These are phyloP conservation scores for Drosophila bifasciata DNA, from an alignment of 1,140 invertebrate genomes.

Conservation along the genomic window DNA sequence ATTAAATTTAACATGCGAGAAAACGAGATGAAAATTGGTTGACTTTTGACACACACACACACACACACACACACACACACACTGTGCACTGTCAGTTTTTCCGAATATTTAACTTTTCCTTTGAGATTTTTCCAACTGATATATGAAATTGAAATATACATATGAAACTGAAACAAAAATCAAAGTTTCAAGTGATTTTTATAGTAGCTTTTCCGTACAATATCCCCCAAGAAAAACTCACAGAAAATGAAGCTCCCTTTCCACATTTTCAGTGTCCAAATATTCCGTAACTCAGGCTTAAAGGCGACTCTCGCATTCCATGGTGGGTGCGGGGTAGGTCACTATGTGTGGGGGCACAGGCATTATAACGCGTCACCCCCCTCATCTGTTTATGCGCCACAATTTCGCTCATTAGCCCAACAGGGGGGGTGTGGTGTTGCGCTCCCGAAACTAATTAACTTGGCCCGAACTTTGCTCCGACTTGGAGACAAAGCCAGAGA, in stretches of 20 bases:
- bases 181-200: no score
- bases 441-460: slow-evolving; percentile 40
- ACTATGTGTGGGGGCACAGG: not conserved
- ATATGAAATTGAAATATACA: no score
- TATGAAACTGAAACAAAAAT: no score
- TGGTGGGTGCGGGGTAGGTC: slow-evolving; percentile 9
- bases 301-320: not conserved
- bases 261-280: not conserved
- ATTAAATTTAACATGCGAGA: slow-evolving; percentile 26
- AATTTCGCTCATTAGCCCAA: slow-evolving; percentile 23
- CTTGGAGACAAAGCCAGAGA: not conserved
- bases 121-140: no score
- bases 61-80: no score
- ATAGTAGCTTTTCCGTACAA: no score
- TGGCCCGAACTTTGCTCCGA: not conserved
- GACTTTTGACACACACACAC: no score
- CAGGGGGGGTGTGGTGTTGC: not conserved
- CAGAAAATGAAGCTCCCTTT: no score
- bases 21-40: no score
- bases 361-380: not conserved
- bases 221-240: no score
- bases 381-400: not conserved
- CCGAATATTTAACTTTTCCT: no score
- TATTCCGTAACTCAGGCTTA: slow-evolving; percentile 26
- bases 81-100: no score